Evolutionary conservation across 2,888 invertebrate genomes (phyloP), one percentile per base, ranked within the genome.

Genomic region (Cremastobaeus sp.): DNA sequence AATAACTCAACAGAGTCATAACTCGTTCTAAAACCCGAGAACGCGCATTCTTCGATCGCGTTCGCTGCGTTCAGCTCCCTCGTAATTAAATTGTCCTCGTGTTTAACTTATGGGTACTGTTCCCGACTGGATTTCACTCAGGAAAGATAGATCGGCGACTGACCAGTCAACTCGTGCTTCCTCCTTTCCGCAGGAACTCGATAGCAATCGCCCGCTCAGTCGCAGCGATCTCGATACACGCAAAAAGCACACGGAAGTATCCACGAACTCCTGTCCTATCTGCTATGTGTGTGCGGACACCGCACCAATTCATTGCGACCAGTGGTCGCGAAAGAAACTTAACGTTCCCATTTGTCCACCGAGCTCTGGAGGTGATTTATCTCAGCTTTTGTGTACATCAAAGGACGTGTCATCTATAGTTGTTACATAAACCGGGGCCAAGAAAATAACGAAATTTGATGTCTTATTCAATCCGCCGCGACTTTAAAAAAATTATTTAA

Each of bases 341-440:
- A 85, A 85, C 85, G 84, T 83, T 79, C 80, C 83, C 82, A 86
- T 86, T 86, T 86, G 86, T 85, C 85, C 83, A 79, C 79, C 71
- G 79, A 79, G 80, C 81, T 79, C 83, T 82, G 84, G 85, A 55
- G 83, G 82, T 83, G 82, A 86, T 86, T 78, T 76, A 77, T 79
- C 74, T 76, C 73, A 68, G 71, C 77, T 76, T 76, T 76, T 76
- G 76, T 78, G 57, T 68, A 37, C 17, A 17, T 54, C 60, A 17
- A 65, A 50, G 55, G 69, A 47, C 65, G 64, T 60, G 69, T 65
- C 72, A 65, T 74, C 71, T 77, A 71, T 65, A 32, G 34, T 78
- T 75, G 76, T 69, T 81, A 73, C 81, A 84, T 81, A 83, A 84
- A 82, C 81, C 25, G 4, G 8, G 8, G 8, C 3, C 8, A 3